Evolutionary conservation across 2,888 invertebrate species (phyloP).

Genomic region (Aethes cnicana): DNA sequence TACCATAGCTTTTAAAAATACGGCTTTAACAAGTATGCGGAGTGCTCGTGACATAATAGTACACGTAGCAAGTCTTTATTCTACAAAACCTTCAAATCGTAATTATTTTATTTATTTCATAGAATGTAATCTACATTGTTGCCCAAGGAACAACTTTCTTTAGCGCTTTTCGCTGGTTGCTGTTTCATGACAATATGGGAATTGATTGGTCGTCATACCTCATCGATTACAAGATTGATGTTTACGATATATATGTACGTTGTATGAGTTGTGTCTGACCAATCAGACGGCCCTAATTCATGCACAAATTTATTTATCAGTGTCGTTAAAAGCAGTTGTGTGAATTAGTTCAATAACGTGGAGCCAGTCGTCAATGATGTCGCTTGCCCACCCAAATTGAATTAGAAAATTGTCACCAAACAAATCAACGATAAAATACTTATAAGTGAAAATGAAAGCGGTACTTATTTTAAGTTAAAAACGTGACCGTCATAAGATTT

Average conservation of each 20-base stretch:
- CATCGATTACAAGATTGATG: too few relatives aligned
- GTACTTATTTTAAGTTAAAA: too few relatives aligned
- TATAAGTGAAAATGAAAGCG: too few relatives aligned
- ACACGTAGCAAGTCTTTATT: neutral
- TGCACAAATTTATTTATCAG: conserved; percentile 41
- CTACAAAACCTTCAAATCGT: too few relatives aligned
- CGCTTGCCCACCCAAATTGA: conserved; percentile 23
- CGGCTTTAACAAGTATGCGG: conserved; percentile 42
- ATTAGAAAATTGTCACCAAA: conserved; percentile 17
- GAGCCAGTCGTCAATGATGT: conserved; percentile 35
- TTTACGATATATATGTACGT: neutral
- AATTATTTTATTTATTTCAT: too few relatives aligned
- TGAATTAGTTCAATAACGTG: conserved; percentile 49
- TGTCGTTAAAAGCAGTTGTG: conserved; percentile 36
- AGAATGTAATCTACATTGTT: too few relatives aligned
- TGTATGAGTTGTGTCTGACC: too few relatives aligned
- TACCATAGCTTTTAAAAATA: conserved; percentile 63
- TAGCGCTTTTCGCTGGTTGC: too few relatives aligned
- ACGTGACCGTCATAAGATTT: too few relatives aligned
- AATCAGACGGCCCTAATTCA: neutral
- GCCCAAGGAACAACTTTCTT: too few relatives aligned
- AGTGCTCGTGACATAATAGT: conserved; percentile 1
- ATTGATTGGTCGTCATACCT: too few relatives aligned
- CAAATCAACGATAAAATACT: conserved; percentile 5
- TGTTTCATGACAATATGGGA: too few relatives aligned